These are phyloP conservation scores for Saturnia japonica DNA, from an alignment of 2,888 invertebrate genomes.

Conservation along the genomic window DNA sequence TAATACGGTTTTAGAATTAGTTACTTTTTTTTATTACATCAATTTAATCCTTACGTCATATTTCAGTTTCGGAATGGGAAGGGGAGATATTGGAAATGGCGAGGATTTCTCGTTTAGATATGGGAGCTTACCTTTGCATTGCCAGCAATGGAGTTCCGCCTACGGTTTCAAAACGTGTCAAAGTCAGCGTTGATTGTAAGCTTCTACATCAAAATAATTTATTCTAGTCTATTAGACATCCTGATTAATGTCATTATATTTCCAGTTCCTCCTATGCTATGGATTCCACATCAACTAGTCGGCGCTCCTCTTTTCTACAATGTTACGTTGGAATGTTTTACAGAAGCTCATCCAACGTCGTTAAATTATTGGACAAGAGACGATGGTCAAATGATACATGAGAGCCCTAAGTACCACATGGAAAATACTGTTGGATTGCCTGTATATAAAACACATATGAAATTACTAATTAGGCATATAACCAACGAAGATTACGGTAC, in stretches of 20 bases:
- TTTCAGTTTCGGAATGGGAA: constrained; percentile 90
- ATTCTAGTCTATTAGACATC: neutral
- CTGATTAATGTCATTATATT: constrained; percentile 34
- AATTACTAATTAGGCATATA: constrained; percentile 89
- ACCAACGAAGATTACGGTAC: constrained; percentile 91
- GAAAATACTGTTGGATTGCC: constrained; percentile 87
- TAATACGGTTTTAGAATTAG: constrained; percentile 52
- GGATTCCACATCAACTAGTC: constrained; percentile 95
- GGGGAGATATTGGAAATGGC: constrained; percentile 92
- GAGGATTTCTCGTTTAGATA: constrained; percentile 92
- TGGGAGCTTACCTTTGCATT: constrained; percentile 96
- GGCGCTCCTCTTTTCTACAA: constrained; percentile 92
- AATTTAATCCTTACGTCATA: constrained; percentile 6
- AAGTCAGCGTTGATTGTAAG: constrained; percentile 97
- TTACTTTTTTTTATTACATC: constrained; percentile 17
- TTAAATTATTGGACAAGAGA: constrained; percentile 95
- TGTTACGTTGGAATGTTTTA: constrained; percentile 93
- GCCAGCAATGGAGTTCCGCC: constrained; percentile 95
- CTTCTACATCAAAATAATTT: constrained; percentile 42
- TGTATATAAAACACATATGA: constrained; percentile 93
- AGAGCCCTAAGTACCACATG: constrained; percentile 90
- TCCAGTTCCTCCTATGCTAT: constrained; percentile 95
- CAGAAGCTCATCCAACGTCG: constrained; percentile 95
- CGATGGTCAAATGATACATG: constrained; percentile 94
- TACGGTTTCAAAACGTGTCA: constrained; percentile 94